Percentiles rank a stretch among this genome's conserved stretches.
Evolutionary conservation across 2,888 invertebrate species (phyloP).

Genomic region (Chloroclystis v-ata): DNA sequence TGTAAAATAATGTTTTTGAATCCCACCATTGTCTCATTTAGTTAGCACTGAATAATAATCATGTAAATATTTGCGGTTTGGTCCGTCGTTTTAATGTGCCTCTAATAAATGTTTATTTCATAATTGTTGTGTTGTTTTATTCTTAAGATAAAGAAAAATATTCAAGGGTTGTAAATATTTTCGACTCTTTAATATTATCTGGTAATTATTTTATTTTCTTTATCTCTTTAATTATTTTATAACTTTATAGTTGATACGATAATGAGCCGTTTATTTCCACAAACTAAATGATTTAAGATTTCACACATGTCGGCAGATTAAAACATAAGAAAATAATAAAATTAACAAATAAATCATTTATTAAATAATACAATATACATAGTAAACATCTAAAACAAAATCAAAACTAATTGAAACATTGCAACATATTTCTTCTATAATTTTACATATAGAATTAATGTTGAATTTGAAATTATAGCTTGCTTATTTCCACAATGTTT

Average conservation of each 20-base stretch:
- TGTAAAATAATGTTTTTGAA: conserved; percentile 6
- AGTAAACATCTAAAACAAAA: conserved; percentile 50
- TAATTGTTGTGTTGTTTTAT: conserved; percentile 29
- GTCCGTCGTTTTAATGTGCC: conserved; percentile 67
- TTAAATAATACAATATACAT: conserved; percentile 48
- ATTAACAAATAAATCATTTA: conserved; percentile 49
- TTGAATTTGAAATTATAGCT: conserved; percentile 9
- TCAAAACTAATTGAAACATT: conserved; percentile 27
- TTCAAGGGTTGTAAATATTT: too few species aligned
- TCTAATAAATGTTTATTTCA: conserved; percentile 66
- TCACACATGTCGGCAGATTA: too few species aligned
- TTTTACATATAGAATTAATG: conserved; percentile 4
- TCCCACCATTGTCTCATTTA: conserved; percentile 34
- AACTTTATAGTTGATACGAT: not conserved
- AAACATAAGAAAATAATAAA: conserved; percentile 42
- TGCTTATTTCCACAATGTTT: conserved; percentile 5
- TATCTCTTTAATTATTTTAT: too few species aligned
- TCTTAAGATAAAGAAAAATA: not conserved
- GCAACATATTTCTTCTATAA: conserved; percentile 10
- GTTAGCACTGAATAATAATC: conserved; percentile 44
- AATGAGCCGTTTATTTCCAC: too few species aligned
- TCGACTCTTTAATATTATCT: too few species aligned
- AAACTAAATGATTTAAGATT: too few species aligned
- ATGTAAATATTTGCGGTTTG: conserved; percentile 44
- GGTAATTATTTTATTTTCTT: too few species aligned